Base-by-base conservation (phyloP, 2,888 invertebrate species). In the Aphrophora alni region DNA sequence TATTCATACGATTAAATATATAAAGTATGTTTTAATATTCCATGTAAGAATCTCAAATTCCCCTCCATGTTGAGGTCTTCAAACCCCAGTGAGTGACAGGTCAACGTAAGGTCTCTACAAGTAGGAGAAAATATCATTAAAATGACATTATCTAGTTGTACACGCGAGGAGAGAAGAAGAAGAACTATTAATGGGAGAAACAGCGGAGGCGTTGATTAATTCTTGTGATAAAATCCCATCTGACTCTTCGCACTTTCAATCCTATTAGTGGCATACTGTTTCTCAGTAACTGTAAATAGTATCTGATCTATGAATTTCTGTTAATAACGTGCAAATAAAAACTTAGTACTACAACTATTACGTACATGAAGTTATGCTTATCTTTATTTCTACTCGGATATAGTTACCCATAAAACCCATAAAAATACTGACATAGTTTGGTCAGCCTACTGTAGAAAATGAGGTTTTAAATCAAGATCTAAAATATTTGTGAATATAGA, bases 51-150 rank as follows among this genome's bases (percentile, higher is more conserved):
- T 10, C 44, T 14, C 44, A 44, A 44, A 33, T 33, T 10, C 44
- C 2, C 44, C 44, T 44, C 14, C 14, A 17, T 2, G 14, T 44
- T 14, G 17, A 44, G 2, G 44, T 44, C 44, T 44, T 17, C 44
- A 10, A 17, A 14, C 44, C 10, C 4, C 44, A 14, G 3, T 17
- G 17, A 44, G 12, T 10, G 14, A 17, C 10, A 14, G 44, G 1
- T 4, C 44, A 44, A 14, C 44, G 3, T 2, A 44, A 44, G 44
- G 12, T 14, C 44, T 44, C 44, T 21, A n/a, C 59, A 59, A 59
- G 59, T 59, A 59, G 21, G 59, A 59, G 59, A 59, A 59, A 59
- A 59, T 59, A 59, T 59, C 59, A 59, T 59, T 59, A 59, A 59
- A 59, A 59, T 59, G 59, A 59, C 59, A 59, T 59, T 59, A 59